A percentile compares a stretch with the other conserved stretches of the same genome.
Evolutionary conservation across 2,113 vertebrate genomes (phyloP).

Genomic region (Trematomus loennbergii): DNA sequence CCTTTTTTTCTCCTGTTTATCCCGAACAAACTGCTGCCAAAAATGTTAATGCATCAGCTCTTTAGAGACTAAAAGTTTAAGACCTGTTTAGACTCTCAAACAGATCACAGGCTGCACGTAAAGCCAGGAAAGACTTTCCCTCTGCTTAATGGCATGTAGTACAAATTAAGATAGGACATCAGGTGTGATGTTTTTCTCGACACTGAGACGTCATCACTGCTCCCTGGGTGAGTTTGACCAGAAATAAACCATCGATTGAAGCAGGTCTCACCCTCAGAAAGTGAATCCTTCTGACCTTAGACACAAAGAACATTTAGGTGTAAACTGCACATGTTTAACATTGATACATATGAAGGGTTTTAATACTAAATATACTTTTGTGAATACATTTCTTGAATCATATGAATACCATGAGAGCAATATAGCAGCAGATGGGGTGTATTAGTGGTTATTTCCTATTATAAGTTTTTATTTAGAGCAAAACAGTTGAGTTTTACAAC

Average conservation of each 20-base stretch:
- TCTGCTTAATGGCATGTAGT: too few species aligned
- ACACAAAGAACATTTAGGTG: background rate
- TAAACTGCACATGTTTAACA: background rate
- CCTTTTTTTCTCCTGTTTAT: constrained; percentile 16
- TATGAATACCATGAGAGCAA: too few species aligned
- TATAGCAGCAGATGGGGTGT: background rate
- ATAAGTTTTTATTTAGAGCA: background rate
- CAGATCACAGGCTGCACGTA: background rate
- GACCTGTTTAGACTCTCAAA: background rate
- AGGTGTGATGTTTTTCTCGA: constrained; percentile 1
- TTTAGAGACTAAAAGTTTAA: background rate
- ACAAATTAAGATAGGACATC: background rate
- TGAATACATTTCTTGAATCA: too few species aligned
- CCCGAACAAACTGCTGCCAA: constrained; percentile 31
- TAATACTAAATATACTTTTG: background rate
- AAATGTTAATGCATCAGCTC: constrained; percentile 37
- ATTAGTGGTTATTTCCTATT: background rate
- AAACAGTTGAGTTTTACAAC: background rate
- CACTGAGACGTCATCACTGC: background rate
- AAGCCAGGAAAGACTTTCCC: too few species aligned
- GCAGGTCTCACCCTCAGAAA: constrained; percentile 25
- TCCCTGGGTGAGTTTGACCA: constrained; percentile 12
- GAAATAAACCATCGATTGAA: constrained; percentile 48
- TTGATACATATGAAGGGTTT: background rate
- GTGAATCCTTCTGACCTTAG: constrained; percentile 14